A percentile compares a stretch with the other conserved stretches of the same genome.
phyloP scores from a whole-genome alignment of 2,113 vertebrate species.

The Mesoclemmys tuberculata region DNA sequence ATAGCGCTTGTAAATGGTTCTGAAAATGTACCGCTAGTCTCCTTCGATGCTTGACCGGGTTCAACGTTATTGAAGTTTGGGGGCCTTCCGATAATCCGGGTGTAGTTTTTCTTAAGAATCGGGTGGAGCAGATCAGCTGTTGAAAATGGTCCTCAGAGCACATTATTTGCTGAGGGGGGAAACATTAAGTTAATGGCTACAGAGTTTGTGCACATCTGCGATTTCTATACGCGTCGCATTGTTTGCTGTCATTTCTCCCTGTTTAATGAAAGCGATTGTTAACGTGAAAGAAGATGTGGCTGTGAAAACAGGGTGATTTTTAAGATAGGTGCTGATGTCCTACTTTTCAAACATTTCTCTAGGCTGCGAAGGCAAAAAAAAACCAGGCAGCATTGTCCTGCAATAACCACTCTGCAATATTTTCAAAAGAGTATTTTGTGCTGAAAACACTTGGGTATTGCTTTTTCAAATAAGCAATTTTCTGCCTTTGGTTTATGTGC shows the following conservation, averaged over 20 bases:
- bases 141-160: constrained; percentile 9
- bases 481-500: constrained; percentile 50
- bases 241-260: constrained; percentile 70
- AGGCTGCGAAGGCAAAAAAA: constrained; percentile 49
- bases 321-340: constrained; percentile 60
- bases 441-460: constrained; percentile 69
- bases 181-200: constrained; percentile 43
- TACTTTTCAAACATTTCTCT: constrained; percentile 63
- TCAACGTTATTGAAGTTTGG: neutral
- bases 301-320: constrained; percentile 47
- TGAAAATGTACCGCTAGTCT: neutral
- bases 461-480: constrained; percentile 59
- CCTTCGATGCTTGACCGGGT: neutral
- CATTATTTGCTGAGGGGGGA: constrained; percentile 25
- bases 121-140: neutral
- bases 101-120: neutral
- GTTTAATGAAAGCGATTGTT: constrained; percentile 69
- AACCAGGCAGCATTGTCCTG: constrained; percentile 64
- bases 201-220: constrained; percentile 68
- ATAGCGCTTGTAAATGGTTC: neutral
- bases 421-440: constrained; percentile 69
- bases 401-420: constrained; percentile 59
- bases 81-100: constrained; percentile 3
- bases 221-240: constrained; percentile 71
- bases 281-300: constrained; percentile 62